Evolutionary conservation across 2,113 vertebrate species (phyloP), one percentile per base, ranked within the genome.

Genomic region (Anas platyrhynchos): DNA sequence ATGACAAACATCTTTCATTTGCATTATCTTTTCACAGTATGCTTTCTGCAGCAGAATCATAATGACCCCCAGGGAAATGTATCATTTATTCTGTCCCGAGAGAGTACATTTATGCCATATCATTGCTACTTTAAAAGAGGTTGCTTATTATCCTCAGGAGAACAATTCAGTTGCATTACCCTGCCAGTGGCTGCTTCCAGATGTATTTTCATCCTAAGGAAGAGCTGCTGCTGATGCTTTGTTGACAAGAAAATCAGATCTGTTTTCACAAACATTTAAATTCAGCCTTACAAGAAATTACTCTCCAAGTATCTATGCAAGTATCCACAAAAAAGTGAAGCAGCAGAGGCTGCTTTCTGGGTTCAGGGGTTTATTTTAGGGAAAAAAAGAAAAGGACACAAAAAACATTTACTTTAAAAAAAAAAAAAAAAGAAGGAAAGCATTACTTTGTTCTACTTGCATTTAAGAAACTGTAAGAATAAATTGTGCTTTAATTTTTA

Each of bases 91-190:
- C 26, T 86, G 79, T 58, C 88, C 95, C 59, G 67, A 15, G 79
- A 85, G 88, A 93, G 43, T 59, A 54, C 66, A 34, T 77, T 91
- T 73, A 11, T 81, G 68, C 61, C 76, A 3, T 50, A 86, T 75
- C 88, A 43, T 44, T 74, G 72, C 72, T 77, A 38, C 92, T 83
- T 83, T 44, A 12, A 43, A 78, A 21, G 48, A 69, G 23, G 67
- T 36, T 74, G 63, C 55, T 94, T 48, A 63, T 36, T 69, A 83
- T 71, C 80, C 96, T 77, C 94, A 26, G 69, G 90, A 83, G 96
- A 86, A 83, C 68, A 67, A 66, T 83, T 90, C 83, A 34, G 80
- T 71, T 71, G 65, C 86, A 34, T 55, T 67, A 10, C 68, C 56
- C 68, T 52, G 72, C 27, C 83, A 61, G 38, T 0, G 4, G 11